Base-by-base conservation (phyloP, 2,113 vertebrate genomes). In the Clupea harengus region DNA sequence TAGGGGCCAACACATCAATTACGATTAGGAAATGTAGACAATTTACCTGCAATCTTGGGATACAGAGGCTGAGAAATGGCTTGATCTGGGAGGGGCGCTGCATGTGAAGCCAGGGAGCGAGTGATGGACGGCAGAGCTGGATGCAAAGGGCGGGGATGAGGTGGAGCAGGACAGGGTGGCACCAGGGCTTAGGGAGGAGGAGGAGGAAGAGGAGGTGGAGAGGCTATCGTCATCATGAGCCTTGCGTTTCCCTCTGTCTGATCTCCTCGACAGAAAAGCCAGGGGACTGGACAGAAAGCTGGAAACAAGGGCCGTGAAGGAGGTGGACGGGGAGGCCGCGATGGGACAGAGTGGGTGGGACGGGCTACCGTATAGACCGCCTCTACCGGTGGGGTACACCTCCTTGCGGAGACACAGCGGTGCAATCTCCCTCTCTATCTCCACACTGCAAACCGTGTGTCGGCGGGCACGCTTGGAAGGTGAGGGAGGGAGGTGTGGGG, bases 391-490 rank as follows among this genome's bases (percentile, higher is more conserved):
- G 1, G 97, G 97, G 89, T 96, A 97, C 89, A 97, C 96, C 90
- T 98, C 97, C 91, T 98, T 98, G 39, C 96, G 96, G 25, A 98
- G 95, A 88, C 97, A 98, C 88, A 95, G 4, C 0, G 96, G 94
- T 10, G 92, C 92, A 0, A 95, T 92, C 88, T 95, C 92, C 81
- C 91, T 87, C 89, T 94, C 93, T 85, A 96, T 94, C 87, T 98
- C 97, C 52, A 95, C 83, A 18, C 96, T 96, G 86, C 95, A 95
- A 87, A 97, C 95, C 0, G 97, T 98, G 93, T 98, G 97, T 0
- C 97, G 93, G 3, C 97, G 95, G 6, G 94, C 82, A 0, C 95
- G 93, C 0, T 86, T 92, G 9, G 82, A 45, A 17, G 87, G 87
- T 25, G 89, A 91, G 86, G 45, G 92, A 85, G 67, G 83, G n/a